phyloP scores from a whole-genome alignment of 2,888 invertebrate genomes.

The Loripinus fragilis region DNA sequence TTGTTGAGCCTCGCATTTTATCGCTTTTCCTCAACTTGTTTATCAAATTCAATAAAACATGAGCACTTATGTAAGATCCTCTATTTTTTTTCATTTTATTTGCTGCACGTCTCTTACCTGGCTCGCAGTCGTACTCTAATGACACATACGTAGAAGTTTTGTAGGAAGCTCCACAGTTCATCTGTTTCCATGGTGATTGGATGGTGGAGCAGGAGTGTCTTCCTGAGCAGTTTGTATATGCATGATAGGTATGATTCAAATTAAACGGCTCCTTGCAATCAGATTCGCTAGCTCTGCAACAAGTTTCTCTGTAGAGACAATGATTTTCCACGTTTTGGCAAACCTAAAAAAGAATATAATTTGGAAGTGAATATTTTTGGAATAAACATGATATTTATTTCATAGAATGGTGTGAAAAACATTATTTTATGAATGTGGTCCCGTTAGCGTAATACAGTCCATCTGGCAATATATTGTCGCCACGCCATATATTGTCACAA shows the following conservation, averaged over 20 bases:
- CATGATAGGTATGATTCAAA: conserved; percentile 11
- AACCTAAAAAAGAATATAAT: conserved; percentile 16
- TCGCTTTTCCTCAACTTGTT: too few relatives aligned
- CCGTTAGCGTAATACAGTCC: too few relatives aligned
- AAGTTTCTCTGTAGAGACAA: neutral
- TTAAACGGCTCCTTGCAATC: neutral
- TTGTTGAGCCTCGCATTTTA: too few relatives aligned
- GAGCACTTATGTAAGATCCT: too few relatives aligned
- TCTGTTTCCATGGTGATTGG: conserved; percentile 28
- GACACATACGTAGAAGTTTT: conserved; percentile 17
- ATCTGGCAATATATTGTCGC: too few relatives aligned
- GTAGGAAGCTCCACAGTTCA: neutral
- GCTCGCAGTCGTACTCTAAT: conserved; percentile 18
- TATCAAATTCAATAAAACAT: too few relatives aligned
- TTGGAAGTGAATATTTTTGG: too few relatives aligned
- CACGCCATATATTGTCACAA: too few relatives aligned
- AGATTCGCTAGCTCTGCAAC: neutral
- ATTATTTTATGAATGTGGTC: too few relatives aligned
- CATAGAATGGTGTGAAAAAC: too few relatives aligned
- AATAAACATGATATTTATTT: too few relatives aligned
- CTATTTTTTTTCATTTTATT: too few relatives aligned
- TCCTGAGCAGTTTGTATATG: conserved; percentile 16
- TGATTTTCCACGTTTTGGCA: conserved; percentile 14
- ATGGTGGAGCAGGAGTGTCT: conserved; percentile 10
- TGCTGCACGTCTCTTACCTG: neutral